Evolutionary conservation across 1,140 invertebrate species (phyloP), one percentile per base, ranked within the genome.

Genomic region (Drosophila willistoni): DNA sequence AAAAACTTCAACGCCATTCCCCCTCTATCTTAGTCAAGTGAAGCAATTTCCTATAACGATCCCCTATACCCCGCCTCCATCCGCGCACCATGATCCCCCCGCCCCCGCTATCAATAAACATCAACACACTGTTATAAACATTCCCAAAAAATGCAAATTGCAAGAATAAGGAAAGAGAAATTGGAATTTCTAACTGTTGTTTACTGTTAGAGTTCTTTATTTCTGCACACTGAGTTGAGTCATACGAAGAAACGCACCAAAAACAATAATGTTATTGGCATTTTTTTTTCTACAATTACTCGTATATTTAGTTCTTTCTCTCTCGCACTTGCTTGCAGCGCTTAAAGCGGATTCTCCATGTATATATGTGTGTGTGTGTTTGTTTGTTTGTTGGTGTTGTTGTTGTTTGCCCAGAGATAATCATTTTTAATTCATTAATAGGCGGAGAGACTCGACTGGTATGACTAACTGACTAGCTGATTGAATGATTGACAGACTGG

Each of bases 391-490:
- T 22, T 22, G 19, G 19, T 22, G 19, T 66, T 69, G 70, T 76
- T 71, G 42, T 68, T 81, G 70, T 68, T 73, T 80, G 70, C 34
- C 73, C 67, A 71, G 71, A 74, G 39, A 82, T 81, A 77, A 79
- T 80, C 77, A 80, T 80, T 80, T 73, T 76, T 84, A 89, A 89
- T 89, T 84, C 81, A 84, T 90, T 84, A 89, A 81, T 89, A 89
- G 89, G 71, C 84, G 64, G 22, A 51, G 44, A 22, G 17, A 51
- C 44, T 51, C 44, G 17, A 51, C 59, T 44, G 14, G 69, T 67
- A 73, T 77, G 62, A 66, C 73, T 61, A 64, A 36, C 60, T 76
- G 62, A 55, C 34, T 74, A 51, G 54, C 70, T 62, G 60, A 39
- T 55, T 76, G 66, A 55, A 22, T 74, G 47, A 68, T 44, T 63